phyloP scores from a whole-genome alignment of 2,888 invertebrate genomes.

The Ectemnius lituratus region DNA sequence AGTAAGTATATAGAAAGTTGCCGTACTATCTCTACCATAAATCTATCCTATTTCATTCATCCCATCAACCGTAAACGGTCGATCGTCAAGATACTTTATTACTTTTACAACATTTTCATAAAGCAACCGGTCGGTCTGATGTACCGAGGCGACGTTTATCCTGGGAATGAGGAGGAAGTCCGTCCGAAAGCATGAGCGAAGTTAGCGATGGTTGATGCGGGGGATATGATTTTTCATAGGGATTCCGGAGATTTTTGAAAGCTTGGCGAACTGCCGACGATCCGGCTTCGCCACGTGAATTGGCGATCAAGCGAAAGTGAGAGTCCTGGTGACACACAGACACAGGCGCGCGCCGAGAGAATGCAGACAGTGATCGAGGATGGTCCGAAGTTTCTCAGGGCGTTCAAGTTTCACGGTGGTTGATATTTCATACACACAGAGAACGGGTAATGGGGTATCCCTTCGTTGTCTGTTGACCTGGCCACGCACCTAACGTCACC shows the following conservation, averaged over 20 bases:
- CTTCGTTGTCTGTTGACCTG: constrained; percentile 53
- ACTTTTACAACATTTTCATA: constrained; percentile 63
- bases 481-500: constrained; percentile 65
- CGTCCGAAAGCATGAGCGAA: too few species aligned
- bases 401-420: constrained; percentile 77
- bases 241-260: constrained; percentile 53
- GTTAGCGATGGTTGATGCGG: background rate
- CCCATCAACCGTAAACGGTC: too few species aligned
- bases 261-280: constrained; percentile 32
- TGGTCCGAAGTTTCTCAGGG: constrained; percentile 75
- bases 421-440: constrained; percentile 76
- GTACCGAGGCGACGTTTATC: constrained; percentile 59
- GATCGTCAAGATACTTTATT: constrained; percentile 54
- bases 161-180: too few species aligned
- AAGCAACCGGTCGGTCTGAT: constrained; percentile 53
- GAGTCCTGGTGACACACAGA: constrained; percentile 18
- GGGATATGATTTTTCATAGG: constrained; percentile 35
- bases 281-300: constrained; percentile 20
- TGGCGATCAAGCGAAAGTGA: constrained; percentile 45
- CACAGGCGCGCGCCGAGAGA: too few species aligned
- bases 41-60: too few species aligned
- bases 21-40: too few species aligned
- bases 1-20: too few species aligned
- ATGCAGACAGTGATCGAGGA: constrained; percentile 28
- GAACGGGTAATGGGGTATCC: constrained; percentile 69